A percentile compares a stretch with the other conserved stretches of the same genome.
phyloP scores from a whole-genome alignment of 2,888 invertebrate species.

The Trissolcus japonicus region DNA sequence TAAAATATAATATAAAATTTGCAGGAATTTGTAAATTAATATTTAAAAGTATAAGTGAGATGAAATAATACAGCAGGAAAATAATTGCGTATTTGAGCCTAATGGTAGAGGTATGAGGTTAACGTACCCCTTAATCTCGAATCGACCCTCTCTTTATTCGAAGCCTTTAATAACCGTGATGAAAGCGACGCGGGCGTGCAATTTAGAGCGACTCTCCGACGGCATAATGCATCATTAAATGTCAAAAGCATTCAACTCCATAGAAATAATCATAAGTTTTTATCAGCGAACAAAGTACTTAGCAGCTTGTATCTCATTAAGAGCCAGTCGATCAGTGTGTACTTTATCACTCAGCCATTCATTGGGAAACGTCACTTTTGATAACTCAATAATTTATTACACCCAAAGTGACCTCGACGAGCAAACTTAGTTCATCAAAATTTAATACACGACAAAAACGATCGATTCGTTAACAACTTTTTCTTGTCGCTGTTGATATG shows the following conservation, averaged over 20 bases:
- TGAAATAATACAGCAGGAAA: slow-evolving; percentile 13
- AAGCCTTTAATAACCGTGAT: slow-evolving; percentile 47
- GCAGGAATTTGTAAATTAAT: too few species aligned
- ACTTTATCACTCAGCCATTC: slow-evolving; percentile 13
- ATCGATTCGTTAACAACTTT: too few species aligned
- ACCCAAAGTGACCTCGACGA: too few species aligned
- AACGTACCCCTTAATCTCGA: slow-evolving; percentile 53
- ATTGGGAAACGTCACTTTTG: not conserved
- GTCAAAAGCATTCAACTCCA: slow-evolving; percentile 40
- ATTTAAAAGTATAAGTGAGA: too few species aligned
- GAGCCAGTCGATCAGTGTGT: slow-evolving; percentile 14
- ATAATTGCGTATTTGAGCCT: slow-evolving; percentile 28
- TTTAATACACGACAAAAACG: too few species aligned
- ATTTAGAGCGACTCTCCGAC: slow-evolving; percentile 36
- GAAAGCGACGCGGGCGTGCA: slow-evolving; percentile 42
- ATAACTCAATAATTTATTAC: slow-evolving; percentile 5
- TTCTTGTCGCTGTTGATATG: too few species aligned
- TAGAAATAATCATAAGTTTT: slow-evolving; percentile 34
- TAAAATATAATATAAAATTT: too few species aligned
- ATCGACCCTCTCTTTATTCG: slow-evolving; percentile 55
- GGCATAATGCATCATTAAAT: slow-evolving; percentile 52
- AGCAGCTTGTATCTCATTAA: slow-evolving; percentile 30
- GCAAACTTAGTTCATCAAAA: not conserved
- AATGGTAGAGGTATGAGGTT: slow-evolving; percentile 35
- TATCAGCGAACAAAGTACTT: slow-evolving; percentile 38